Evolutionary conservation across 1,140 invertebrate species (phyloP).

Genomic region (Pollicipes pollicipes): DNA sequence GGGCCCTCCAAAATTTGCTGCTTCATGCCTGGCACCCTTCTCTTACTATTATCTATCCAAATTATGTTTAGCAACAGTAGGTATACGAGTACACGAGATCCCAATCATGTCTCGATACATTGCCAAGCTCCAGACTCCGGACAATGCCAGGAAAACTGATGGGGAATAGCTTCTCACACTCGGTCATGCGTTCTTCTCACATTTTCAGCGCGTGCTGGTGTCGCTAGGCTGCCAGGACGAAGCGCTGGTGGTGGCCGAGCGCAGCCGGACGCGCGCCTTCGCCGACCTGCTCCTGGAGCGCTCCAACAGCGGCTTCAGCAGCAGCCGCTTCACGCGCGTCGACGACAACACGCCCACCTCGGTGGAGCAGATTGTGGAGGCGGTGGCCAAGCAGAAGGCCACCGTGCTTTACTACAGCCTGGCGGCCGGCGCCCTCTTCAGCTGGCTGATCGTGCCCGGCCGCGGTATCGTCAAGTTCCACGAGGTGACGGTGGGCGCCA

Average conservation of each 20-base stretch:
- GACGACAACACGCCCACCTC: conserved; percentile 23
- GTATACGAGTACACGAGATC: too few relatives aligned
- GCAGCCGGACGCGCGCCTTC: conserved; percentile 50
- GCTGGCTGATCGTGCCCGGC: conserved; percentile 63
- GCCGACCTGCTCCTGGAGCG: conserved; percentile 33
- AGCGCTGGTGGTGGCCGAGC: conserved; percentile 65
- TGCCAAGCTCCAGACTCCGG: too few relatives aligned
- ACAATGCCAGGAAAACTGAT: too few relatives aligned
- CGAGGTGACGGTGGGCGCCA: conserved; percentile 43
- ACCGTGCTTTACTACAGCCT: conserved; percentile 79
- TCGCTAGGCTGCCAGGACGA: conserved; percentile 56
- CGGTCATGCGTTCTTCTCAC: too few relatives aligned
- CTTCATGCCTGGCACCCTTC: too few relatives aligned
- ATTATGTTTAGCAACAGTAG: too few relatives aligned
- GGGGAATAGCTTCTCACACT: too few relatives aligned
- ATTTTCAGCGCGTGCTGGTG: conserved; percentile 52
- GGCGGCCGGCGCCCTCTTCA: conserved; percentile 66
- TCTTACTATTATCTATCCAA: too few relatives aligned
- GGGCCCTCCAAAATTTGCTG: too few relatives aligned
- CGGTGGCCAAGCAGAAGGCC: conserved; percentile 67
- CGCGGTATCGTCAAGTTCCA: conserved; percentile 55
- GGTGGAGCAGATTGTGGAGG: conserved; percentile 52
- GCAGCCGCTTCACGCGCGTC: conserved; percentile 18
- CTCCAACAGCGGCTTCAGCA: conserved; percentile 20
- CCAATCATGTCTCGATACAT: too few relatives aligned